Percentiles rank a stretch among this genome's conserved stretches.
Evolutionary conservation across 2,797 vertebrate genomes (phyloP).

Genomic region (Natrix natrix): DNA sequence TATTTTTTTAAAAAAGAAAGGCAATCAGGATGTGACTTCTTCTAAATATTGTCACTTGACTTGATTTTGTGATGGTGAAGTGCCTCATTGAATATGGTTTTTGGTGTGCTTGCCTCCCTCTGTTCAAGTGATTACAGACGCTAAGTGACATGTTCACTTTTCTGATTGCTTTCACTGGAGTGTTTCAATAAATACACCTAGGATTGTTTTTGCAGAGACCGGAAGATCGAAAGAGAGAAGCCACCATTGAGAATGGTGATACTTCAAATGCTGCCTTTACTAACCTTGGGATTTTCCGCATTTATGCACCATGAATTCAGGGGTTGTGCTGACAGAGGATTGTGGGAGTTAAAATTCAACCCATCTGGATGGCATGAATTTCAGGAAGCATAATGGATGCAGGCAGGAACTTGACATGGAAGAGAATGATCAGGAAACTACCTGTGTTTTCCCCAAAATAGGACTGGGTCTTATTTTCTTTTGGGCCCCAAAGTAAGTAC

Average conservation of each 20-base stretch:
- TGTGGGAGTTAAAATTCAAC: background rate
- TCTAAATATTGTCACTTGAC: background rate
- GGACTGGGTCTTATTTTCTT: too few relatives aligned
- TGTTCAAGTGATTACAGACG: conserved; percentile 1
- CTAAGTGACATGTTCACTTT: background rate
- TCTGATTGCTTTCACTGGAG: background rate
- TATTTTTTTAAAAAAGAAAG: background rate
- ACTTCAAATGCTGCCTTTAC: background rate
- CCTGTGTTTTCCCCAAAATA: too few relatives aligned
- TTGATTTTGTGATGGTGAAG: background rate
- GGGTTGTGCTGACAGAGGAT: background rate
- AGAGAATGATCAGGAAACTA: background rate
- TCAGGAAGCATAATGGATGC: background rate
- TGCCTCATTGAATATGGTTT: background rate
- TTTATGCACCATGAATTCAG: background rate
- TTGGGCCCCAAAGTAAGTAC: too few relatives aligned
- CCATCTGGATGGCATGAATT: background rate
- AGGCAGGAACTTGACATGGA: background rate
- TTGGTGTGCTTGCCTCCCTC: background rate
- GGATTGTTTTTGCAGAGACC: background rate
- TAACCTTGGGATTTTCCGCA: background rate
- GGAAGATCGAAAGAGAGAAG: background rate
- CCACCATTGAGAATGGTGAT: background rate
- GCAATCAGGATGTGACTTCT: background rate
- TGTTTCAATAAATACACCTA: background rate